Evolutionary conservation across 2,888 invertebrate genomes (phyloP), one percentile per base, ranked within the genome.

Genomic region (Hypercompe scribonia): DNA sequence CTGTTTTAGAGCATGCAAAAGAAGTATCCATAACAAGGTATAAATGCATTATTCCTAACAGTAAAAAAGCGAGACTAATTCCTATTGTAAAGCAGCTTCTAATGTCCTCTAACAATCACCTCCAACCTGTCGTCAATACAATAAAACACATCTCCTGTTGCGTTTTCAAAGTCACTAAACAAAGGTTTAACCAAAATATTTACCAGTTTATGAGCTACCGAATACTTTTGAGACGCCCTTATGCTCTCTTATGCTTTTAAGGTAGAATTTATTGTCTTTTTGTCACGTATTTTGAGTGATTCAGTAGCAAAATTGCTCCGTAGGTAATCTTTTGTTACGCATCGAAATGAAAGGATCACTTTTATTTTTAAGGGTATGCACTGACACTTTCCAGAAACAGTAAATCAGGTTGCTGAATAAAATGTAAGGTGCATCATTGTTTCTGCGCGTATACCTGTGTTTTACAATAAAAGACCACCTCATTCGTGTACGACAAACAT

Each of bases 141-240:
- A 68, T 72, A 61, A 63, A 28, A 65, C 33, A 42, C 50, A 76
- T 71, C 72, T 78, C 87, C 87, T 78, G 80, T 79, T 71, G 86
- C 42, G 83, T 31, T 46, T 67, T 46, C 73, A 82, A 73, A 78
- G 73, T 79, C 65, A 66, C 28, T 33, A 34, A 70, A 91, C 90
- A 92, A 92, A 87, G 73, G 1, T 78, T 69, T 75, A 81, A 91
- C 93, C 93, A 93, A 93, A 93, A 93, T 93, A 93, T 93, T 93
- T 91, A 93, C 92, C 70, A 85, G 87, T 86, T 82, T 86, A 82
- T 74, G 65, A 81, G 87, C 90, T 87, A 78, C 85, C 64, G 74
- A 71, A 65, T 46, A 74, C 77, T 75, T 81, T 74, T 33, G 18
- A 58, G 46, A 58, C 70, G 54, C 72, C 70, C 76, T 76, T 21